Evolutionary conservation across 2,888 invertebrate genomes (phyloP).

Genomic region (Drosophila histrio): DNA sequence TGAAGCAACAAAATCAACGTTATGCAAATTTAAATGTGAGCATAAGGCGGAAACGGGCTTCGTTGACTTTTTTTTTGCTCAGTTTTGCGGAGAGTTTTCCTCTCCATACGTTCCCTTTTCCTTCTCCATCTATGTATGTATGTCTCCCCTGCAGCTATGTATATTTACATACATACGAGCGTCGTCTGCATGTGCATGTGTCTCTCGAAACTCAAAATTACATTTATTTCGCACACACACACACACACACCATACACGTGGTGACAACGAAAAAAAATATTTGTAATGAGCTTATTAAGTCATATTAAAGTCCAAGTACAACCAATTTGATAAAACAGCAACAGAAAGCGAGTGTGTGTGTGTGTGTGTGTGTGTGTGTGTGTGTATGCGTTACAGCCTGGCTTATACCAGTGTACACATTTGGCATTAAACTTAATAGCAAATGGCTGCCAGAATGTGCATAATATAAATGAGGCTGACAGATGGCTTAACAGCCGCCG

Average conservation of each 20-base stretch:
- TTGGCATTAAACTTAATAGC: conserved; percentile 73
- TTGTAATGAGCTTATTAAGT: conserved; percentile 79
- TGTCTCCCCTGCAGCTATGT: conserved; percentile 27
- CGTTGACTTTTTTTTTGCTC: conserved; percentile 23
- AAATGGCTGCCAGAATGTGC: conserved; percentile 57
- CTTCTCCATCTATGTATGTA: neutral
- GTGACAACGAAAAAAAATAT: conserved; percentile 43
- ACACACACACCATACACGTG: conserved; percentile 9
- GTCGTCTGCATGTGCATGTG: conserved; percentile 20
- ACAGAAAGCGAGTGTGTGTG: conserved; percentile 37
- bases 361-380: neutral
- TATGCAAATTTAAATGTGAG: conserved; percentile 69
- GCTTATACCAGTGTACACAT: conserved; percentile 36
- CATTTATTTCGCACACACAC: conserved; percentile 46
- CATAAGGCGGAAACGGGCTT: conserved; percentile 51
- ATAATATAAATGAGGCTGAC: conserved; percentile 66
- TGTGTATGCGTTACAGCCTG: conserved; percentile 4
- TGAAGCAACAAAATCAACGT: conserved; percentile 55
- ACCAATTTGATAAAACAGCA: conserved; percentile 70
- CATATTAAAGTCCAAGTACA: conserved; percentile 79
- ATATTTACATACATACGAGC: conserved; percentile 31
- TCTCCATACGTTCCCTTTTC: no score
- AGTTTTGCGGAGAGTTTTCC: neutral
- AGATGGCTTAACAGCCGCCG: conserved; percentile 67
- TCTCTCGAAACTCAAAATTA: conserved; percentile 47